Base-by-base conservation (phyloP, 1,140 invertebrate species). In the Holcopasites calliopsidis region DNA sequence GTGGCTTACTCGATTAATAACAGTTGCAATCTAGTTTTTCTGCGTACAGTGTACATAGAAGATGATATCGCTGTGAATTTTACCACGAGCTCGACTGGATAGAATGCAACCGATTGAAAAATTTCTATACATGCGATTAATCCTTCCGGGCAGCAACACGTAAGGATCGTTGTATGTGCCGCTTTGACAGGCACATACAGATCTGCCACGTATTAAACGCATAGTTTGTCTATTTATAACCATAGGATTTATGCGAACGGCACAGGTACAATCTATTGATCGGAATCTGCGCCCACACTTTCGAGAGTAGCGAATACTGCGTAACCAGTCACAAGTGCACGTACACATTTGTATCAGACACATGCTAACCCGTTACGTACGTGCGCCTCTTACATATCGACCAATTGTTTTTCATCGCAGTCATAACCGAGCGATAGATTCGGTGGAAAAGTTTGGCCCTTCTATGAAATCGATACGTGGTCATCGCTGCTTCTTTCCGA, bases 211-310 rank as follows among this genome's bases (percentile, higher is more conserved):
- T 21, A 38, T 57, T 38, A 38, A 77, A 55, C 47, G 26, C 28
- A n/a, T 35, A 21, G 68, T 49, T 62, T 26, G 75, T 26, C 75
- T 72, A 77, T 77, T 77, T 77, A 77, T 77, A 77, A 72, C 72
- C 40, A 6, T 40, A 35, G 68, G 69, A 73, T 64, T 72, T 58
- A 64, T 40, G 69, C 66, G 68, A 64, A 31, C 33, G 75, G 35
- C 38, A 77, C 60, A 58, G 62, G 49, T 66, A 57, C n/a, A 7
- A 18, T 11, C 62, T 61, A 77, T 77, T 58, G 69, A 70, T 72
- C 69, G 50, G 57, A 60, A 60, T 76, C 66, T 55, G 40, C 57
- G 65, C 73, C 73, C 73, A 75, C 69, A 16, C n/a, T 52, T 55
- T 64, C 58, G 40, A 72, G 50, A 44, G 69, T 61, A 55, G 47